Evolutionary conservation across 2,888 invertebrate genomes (phyloP).

Genomic region (Calameuta idolon): DNA sequence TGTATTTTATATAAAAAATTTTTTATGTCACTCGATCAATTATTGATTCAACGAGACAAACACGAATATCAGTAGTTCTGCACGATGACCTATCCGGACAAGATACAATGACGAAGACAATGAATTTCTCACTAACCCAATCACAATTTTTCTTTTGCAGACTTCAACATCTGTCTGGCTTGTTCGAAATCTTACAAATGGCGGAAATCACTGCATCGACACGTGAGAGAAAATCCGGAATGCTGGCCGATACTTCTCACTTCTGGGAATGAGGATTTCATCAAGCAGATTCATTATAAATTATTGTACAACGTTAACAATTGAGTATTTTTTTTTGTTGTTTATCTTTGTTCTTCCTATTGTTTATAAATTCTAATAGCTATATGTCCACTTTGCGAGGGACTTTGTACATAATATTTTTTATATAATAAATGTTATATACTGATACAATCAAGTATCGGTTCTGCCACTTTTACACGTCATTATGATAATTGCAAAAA

Average conservation of each 20-base stretch:
- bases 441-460: conserved; percentile 7
- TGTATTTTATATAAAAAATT: background rate
- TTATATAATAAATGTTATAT: conserved; percentile 17
- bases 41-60: background rate
- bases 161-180: conserved; percentile 55
- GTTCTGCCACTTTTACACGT: conserved; percentile 11
- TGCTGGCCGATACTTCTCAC: conserved; percentile 62
- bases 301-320: conserved; percentile 48
- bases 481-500: background rate
- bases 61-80: conserved; percentile 4
- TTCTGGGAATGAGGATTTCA: conserved; percentile 57
- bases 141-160: conserved; percentile 51
- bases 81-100: background rate
- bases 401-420: conserved; percentile 6
- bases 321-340: conserved; percentile 16
- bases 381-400: background rate
- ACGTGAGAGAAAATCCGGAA: conserved; percentile 60
- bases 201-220: conserved; percentile 63
- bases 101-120: background rate
- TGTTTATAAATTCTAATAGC: background rate
- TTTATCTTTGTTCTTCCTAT: background rate
- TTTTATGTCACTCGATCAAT: background rate
- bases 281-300: conserved; percentile 53
- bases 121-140: background rate
- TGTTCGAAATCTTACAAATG: conserved; percentile 65